A percentile compares a stretch with the other conserved stretches of the same genome.
phyloP scores from a whole-genome alignment of 2,797 vertebrate species.

The Cirrhinus molitorella region DNA sequence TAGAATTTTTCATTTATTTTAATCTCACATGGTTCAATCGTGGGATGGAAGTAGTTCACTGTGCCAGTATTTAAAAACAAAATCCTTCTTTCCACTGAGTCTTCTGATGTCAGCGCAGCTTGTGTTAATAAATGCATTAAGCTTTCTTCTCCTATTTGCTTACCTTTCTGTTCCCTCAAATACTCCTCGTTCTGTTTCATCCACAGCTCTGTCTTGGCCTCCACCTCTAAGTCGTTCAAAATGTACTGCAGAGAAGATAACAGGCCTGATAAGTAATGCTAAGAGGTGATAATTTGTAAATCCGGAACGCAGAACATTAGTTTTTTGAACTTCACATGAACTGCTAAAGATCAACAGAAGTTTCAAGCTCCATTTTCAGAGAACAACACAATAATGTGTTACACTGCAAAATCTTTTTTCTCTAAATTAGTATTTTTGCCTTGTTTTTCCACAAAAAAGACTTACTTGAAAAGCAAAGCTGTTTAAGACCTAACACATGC shows the following conservation, averaged over 20 bases:
- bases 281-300: slow-evolving; percentile 36
- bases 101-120: not conserved
- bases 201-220: slow-evolving; percentile 94
- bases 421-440: not conserved
- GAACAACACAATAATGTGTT: not conserved
- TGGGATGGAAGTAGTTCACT: slow-evolving; percentile 7
- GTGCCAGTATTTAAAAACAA: slow-evolving; percentile 33
- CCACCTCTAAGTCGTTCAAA: slow-evolving; percentile 89
- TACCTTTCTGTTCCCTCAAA: slow-evolving; percentile 92
- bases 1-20: slow-evolving; percentile 6
- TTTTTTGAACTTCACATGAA: slow-evolving; percentile 40
- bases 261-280: slow-evolving; percentile 8
- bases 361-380: slow-evolving; percentile 10
- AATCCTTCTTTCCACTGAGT: slow-evolving; percentile 43
- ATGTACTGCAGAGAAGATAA: slow-evolving; percentile 86
- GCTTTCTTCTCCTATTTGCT: slow-evolving; percentile 41
- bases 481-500: not conserved
- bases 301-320: not conserved
- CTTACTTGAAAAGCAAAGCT: no score
- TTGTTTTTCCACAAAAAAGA: not conserved
- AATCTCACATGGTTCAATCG: not conserved
- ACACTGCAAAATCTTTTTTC: not conserved
- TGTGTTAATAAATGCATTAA: slow-evolving; percentile 49
- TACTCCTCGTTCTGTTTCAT: slow-evolving; percentile 96
- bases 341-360: slow-evolving; percentile 31